These are phyloP conservation scores for Actinostola sp. DNA, from an alignment of 92 coral and sea anemone genomes.

Conservation along the genomic window DNA sequence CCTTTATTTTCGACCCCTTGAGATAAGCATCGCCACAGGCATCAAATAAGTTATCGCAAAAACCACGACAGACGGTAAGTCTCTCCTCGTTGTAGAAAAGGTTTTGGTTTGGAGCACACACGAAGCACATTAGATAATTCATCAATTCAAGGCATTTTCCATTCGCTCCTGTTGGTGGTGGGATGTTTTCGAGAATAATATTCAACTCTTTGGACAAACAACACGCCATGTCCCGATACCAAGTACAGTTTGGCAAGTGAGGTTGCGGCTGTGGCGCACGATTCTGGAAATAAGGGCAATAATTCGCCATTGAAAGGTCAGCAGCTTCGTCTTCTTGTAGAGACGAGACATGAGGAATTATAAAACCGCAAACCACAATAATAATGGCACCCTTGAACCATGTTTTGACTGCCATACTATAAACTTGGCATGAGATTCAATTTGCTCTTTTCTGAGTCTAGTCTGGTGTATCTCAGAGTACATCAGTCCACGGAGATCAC, in stretches of 20 bases:
- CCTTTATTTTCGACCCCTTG: constrained; percentile 75
- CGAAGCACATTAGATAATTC: constrained; percentile 86
- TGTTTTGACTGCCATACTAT: background rate
- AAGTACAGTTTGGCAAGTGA: constrained; percentile 84
- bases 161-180: constrained; percentile 87
- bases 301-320: constrained; percentile 34
- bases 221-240: constrained; percentile 88
- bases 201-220: constrained; percentile 83
- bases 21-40: constrained; percentile 81
- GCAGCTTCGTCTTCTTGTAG: background rate
- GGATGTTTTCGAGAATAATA: constrained; percentile 66
- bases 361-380: background rate
- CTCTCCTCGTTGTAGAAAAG: constrained; percentile 76
- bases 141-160: constrained; percentile 61
- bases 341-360: background rate
- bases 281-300: constrained; percentile 93
- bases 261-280: constrained; percentile 95
- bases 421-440: too few relatives aligned
- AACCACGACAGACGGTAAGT: constrained; percentile 81
- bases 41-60: constrained; percentile 76
- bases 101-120: constrained; percentile 92
- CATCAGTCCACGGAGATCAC: background rate
- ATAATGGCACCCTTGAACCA: background rate
- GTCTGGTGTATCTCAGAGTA: too few relatives aligned
- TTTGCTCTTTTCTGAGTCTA: too few relatives aligned